Evolutionary conservation across 2,113 vertebrate genomes (phyloP), one percentile per base, ranked within the genome.

Genomic region (Lophius piscatorius): DNA sequence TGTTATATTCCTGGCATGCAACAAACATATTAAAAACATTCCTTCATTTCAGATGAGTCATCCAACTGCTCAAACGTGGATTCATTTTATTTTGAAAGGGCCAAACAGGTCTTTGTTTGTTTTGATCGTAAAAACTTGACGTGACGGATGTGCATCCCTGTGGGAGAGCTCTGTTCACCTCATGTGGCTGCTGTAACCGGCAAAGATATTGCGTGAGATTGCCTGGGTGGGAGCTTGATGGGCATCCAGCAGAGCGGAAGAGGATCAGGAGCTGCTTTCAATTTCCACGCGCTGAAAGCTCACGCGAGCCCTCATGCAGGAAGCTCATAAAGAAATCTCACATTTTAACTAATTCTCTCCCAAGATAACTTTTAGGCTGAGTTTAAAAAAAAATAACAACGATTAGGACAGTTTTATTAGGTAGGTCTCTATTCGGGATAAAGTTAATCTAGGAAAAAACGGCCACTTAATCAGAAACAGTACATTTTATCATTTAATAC

Each of bases 201-300:
- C 31, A n/a, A 2, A 40, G 65, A 48, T 55, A 74, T 90, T 90
- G 86, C 86, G 82, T 88, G 83, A 90, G 88, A 78, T 8, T 12
- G 51, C n/a, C 26, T 39, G 26, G 33, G 56, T 54, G 36, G 57
- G 26, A 51, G 17, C 23, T 22, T 34, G 40, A 52, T 54, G 56
- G 50, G 51, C 70, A 58, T 40, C 54, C 35, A 35, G 40, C 60
- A 38, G 40, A 35, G 55, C 29, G 28, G 22, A n/a, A n/a, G 22
- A 10, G 51, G 45, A 34, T n/a, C 57, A 54, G 42, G 56, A 62
- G 62, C 58, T 39, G 58, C 24, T 48, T 28, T 36, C 22, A 16
- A 26, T 31, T 26, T 39, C 40, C 46, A 33, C 52, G 20, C n/a
- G n/a, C n/a, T n/a, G n/a, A n/a, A n/a, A n/a, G n/a, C 33, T 20